Conservation (phyloP, 2,113 vertebrate genomes). For the Psilopogon haemacephalus region DNA sequence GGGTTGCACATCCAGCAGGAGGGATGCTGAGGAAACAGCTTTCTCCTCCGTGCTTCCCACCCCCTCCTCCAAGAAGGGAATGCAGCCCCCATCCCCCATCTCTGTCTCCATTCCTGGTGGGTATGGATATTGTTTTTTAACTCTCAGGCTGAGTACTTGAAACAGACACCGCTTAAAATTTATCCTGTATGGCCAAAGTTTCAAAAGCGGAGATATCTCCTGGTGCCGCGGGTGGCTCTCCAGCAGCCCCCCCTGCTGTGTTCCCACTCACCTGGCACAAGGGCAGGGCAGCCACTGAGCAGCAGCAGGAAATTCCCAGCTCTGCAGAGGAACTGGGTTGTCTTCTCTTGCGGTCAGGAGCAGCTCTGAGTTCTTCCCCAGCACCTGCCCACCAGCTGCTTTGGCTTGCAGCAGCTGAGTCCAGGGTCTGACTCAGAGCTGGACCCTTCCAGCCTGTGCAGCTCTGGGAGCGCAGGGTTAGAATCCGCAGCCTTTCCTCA, state of each 20-base stretch:
- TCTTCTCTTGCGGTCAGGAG: background rate
- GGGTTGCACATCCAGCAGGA: background rate
- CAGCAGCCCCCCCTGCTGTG: background rate
- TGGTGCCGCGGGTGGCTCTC: constrained; percentile 7
- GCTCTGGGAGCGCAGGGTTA: background rate
- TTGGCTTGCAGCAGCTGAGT: background rate
- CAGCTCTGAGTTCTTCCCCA: background rate
- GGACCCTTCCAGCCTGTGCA: background rate
- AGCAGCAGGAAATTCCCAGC: background rate
- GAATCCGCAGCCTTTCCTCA: background rate
- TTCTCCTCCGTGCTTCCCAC: background rate
- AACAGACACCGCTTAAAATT: constrained; percentile 66
- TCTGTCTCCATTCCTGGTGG: background rate
- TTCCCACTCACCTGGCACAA: background rate
- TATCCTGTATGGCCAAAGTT: constrained; percentile 61
- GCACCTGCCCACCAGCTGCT: background rate
- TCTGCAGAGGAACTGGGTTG: background rate
- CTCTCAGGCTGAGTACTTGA: constrained; percentile 66
- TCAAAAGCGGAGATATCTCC: constrained; percentile 51
- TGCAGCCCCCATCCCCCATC: background rate
- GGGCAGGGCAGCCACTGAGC: background rate
- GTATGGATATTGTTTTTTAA: constrained; percentile 54
- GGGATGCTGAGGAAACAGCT: background rate
- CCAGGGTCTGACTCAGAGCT: background rate
- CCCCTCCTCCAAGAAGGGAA: background rate